Base-by-base conservation (phyloP, 1,140 invertebrate species). In the Brachystomella parvula region DNA sequence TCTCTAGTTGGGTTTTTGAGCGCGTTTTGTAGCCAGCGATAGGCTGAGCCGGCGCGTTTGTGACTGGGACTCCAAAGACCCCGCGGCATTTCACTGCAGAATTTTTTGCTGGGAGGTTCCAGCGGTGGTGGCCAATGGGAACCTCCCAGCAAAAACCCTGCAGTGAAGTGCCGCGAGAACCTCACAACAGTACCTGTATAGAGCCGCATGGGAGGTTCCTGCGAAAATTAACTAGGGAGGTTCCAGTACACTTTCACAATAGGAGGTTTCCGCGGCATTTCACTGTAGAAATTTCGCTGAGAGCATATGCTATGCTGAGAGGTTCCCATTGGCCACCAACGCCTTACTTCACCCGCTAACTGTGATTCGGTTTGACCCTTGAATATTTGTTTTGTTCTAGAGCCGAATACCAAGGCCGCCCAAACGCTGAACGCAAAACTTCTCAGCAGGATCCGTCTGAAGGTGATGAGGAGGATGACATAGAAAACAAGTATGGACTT, bases 401-500 rank as follows among this genome's bases (percentile, higher is more conserved):
- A 60, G 66, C 61, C 47, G 70, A 71, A 44, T 72, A 64, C 58
- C 70, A 73, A 71, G 19, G 72, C 73, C 53, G 70, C 78, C 76
- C 70, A 70, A 77, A 76, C 73, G 77, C 75, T 61, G 77, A 78
- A 33, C 2, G 21, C 6, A 29, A 53, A 12, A 2, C 1, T 2
- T 26, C 35, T 17, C 24, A 28, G 26, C 3, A 12, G 28, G 9
- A 24, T 28, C 62, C 57, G 24, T 80, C 59, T 76, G 80, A 32
- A 79, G 80, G 56, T 81, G 83, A 68, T 79, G 59, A 80, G 71
- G 78, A 75, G 21, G 76, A 78, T 26, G 59, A 59, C 6, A 63
- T 74, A 3, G 75, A 76, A 70, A 75, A 78, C 0, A 87, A 88
- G 76, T 89, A 87, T 76, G 78, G 86, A 26, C 68, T 77, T 65